Evolutionary conservation across 2,888 invertebrate genomes (phyloP), one percentile per base, ranked within the genome.

Genomic region (Scotopteryx bipunctaria): DNA sequence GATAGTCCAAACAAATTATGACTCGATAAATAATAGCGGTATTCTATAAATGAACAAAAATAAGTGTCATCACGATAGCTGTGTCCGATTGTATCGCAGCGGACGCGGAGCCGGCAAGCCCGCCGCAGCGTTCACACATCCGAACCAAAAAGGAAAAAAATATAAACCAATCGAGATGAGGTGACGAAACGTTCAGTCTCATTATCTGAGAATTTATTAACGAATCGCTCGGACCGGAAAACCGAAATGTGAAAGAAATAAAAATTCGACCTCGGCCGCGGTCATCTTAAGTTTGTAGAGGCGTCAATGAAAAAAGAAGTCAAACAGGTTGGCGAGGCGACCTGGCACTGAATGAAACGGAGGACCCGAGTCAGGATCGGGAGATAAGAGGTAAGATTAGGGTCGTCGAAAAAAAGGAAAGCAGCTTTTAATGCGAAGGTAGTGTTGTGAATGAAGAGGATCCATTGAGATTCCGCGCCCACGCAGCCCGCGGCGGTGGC

Each of bases 141-240:
- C 78, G 77, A 81, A 80, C 77, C 81, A 66, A 83, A 87, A 86
- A 86, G 76, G 75, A 81, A 81, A 55, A 81, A 83, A 84, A 78
- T 75, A 76, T 75, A 82, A 83, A 85, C 84, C 88, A 88, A 89
- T 89, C 88, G 86, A 86, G 87, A 82, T 78, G 89, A 90, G 89
- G 89, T 90, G 89, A 90, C 88, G 89, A 90, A 90, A 89, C 89
- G 89, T 87, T 90, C 89, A 88, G 88, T 87, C 88, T 89, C 89
- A 89, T 90, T 89, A 90, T 90, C 89, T 87, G 87, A 84, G 89
- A 90, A 90, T 90, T 90, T 90, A 90, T 90, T 90, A 90, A 90
- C 89, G 89, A 90, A 88, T 88, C 87, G 88, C 63, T 67, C 78
- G 79, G 87, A 89, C 89, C 89, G 89, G 89, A 88, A 89, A 90